Evolutionary conservation across 2,113 vertebrate species (phyloP).

Genomic region (Hyla sarda): DNA sequence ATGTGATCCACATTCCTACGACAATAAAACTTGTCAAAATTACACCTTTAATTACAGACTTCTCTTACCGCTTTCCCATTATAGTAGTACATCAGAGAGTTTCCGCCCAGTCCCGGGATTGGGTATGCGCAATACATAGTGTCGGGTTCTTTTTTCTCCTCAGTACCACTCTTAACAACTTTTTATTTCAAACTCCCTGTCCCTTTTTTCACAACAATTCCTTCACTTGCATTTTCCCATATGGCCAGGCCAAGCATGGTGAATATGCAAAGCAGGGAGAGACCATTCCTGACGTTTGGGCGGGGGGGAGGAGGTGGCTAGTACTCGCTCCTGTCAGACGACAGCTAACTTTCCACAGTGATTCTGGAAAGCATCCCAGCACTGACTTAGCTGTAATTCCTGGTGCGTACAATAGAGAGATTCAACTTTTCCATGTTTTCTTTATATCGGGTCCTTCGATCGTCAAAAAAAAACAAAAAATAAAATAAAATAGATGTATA

Average conservation of each 20-base stretch:
- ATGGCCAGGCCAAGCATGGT: constrained; percentile 91
- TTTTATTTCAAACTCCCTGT: constrained; percentile 84
- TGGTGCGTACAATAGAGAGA: constrained; percentile 69
- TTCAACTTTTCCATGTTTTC: constrained; percentile 76
- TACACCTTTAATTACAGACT: constrained; percentile 69
- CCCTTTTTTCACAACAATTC: constrained; percentile 92
- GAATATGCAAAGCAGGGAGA: constrained; percentile 93
- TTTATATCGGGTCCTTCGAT: constrained; percentile 49
- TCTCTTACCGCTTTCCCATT: constrained; percentile 94
- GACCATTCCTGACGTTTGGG: constrained; percentile 81
- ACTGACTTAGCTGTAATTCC: constrained; percentile 73
- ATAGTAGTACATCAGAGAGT: constrained; percentile 95
- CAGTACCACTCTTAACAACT: constrained; percentile 79
- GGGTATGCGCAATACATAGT: constrained; percentile 95
- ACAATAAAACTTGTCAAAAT: constrained; percentile 74
- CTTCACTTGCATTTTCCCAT: constrained; percentile 97
- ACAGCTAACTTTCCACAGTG: constrained; percentile 77
- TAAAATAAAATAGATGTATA: background rate
- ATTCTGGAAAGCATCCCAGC: constrained; percentile 81
- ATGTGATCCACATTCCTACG: constrained; percentile 68
- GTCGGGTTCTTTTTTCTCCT: constrained; percentile 70
- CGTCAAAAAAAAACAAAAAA: constrained; percentile 10
- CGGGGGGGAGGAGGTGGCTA: constrained; percentile 71
- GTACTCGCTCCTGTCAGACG: constrained; percentile 71
- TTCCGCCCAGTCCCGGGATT: constrained; percentile 91